These are phyloP conservation scores for Slavum lentiscoides DNA, from an alignment of 2,888 invertebrate species.

Conservation along the genomic window DNA sequence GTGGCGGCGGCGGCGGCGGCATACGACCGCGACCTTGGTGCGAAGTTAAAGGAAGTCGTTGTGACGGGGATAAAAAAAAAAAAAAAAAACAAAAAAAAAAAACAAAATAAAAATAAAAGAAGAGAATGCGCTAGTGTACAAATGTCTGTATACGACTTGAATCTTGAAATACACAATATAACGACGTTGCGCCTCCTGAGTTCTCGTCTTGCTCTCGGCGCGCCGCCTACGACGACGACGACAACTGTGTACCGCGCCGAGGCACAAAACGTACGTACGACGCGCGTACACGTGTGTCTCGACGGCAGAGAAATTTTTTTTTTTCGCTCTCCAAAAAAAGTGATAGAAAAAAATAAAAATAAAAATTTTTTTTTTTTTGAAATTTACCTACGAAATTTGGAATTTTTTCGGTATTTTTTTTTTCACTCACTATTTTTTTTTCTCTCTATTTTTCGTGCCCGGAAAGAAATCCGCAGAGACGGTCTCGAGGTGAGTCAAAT, in stretches of 20 bases:
- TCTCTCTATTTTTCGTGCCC: too few relatives aligned
- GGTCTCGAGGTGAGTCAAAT: too few relatives aligned
- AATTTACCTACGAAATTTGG: too few relatives aligned
- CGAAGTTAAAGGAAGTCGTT: slow-evolving; percentile 37
- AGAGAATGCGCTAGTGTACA: slow-evolving; percentile 49
- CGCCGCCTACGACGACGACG: not conserved
- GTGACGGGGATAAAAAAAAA: not conserved
- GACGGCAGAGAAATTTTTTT: too few relatives aligned
- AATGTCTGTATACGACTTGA: slow-evolving; percentile 33
- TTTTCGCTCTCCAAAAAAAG: too few relatives aligned
- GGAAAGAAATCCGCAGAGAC: too few relatives aligned
- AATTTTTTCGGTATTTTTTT: too few relatives aligned
- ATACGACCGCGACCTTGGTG: slow-evolving; percentile 15
- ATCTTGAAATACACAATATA: slow-evolving; percentile 19
- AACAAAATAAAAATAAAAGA: too few relatives aligned
- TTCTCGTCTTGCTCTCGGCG: slow-evolving; percentile 9
- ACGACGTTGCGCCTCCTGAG: slow-evolving; percentile 16
- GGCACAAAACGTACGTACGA: too few relatives aligned
- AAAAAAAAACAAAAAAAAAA: not conserved
- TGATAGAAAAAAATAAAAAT: too few relatives aligned
- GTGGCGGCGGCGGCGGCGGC: not conserved
- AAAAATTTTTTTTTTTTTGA: too few relatives aligned
- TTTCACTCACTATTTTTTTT: too few relatives aligned
- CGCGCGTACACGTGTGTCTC: not conserved
- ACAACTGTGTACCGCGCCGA: not conserved